Base-by-base conservation (phyloP, 2,797 vertebrate genomes). In the Carapus acus region DNA sequence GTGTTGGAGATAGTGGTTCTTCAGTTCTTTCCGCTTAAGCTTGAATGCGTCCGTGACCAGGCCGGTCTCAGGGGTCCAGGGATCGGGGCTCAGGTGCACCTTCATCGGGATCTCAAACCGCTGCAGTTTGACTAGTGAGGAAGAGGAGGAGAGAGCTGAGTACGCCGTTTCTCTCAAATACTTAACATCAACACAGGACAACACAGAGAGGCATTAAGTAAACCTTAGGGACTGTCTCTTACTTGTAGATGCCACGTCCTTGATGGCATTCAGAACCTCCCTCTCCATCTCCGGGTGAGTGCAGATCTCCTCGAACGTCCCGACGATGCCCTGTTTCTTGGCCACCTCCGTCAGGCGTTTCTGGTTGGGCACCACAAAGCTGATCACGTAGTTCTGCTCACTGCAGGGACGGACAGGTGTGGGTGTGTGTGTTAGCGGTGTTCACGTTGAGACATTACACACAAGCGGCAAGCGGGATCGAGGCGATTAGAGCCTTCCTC, bases 281-380 rank as follows among this genome's bases (percentile, higher is more conserved):
- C 85, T 88, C 74, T 98, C 96, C 92, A 97, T 95, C 7, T 85
- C 74, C 0, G 92, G 89, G 37, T 97, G 85, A 68, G 91, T 96
- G 82, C 96, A 99, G 79, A 97, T 88, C 55, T 98, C 94, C 61
- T 89, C 91, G 92, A 91, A 97, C 20, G 76, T 74, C n/a, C 90
- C 93, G 40, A 67, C 62, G 5, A 97, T 84, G 9, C 90, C 88
- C 9, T 90, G 92, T 81, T 88, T 87, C 68, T 90, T 89, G 40
- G 94, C 96, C 71, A 96, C 42, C 6, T 85, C 81, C 0, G 69
- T 94, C 81, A 99, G 67, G 63, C 67, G 90, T 80, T 94, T 97
- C 81, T 94, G 94, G 74, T 98, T 98, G n/a, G 96, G 94, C 76
- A 99, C 96, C 84, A 99, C 94, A 63, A 99, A 94, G 81, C 96